Conservation (phyloP, 2,113 vertebrate genomes). For the cat (Felis catus) region DNA sequence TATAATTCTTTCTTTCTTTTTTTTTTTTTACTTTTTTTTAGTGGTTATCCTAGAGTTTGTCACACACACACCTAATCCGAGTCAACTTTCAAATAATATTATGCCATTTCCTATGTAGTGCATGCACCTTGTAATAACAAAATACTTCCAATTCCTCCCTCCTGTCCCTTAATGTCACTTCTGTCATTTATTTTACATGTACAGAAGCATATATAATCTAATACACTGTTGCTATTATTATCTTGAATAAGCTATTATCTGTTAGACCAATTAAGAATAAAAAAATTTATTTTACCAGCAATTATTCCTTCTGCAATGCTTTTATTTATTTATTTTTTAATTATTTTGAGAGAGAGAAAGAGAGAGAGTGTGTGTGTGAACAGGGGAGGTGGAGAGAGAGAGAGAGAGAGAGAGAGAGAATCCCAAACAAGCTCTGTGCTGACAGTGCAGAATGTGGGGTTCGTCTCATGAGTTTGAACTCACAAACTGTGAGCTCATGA, state of each 20-base stretch:
- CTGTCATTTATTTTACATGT: slow-evolving; percentile 3
- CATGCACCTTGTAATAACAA: neutral
- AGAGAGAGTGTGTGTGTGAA: too few relatives aligned
- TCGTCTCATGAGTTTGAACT: too few relatives aligned
- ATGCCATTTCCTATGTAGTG: neutral
- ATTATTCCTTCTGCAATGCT: neutral
- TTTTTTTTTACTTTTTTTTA: neutral
- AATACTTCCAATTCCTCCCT: neutral
- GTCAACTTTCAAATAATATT: neutral
- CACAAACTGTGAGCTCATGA: too few relatives aligned
- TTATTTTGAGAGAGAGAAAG: too few relatives aligned
- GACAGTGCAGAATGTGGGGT: too few relatives aligned
- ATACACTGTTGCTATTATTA: slow-evolving; percentile 2
- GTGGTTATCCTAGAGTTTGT: neutral
- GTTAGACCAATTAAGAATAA: slow-evolving; percentile 1
- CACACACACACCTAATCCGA: neutral
- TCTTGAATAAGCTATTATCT: neutral
- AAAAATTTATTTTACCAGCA: neutral
- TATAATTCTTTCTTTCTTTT: neutral
- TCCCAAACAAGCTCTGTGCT: too few relatives aligned
- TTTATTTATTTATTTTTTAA: neutral
- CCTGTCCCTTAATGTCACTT: neutral
- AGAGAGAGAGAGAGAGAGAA: too few relatives aligned
- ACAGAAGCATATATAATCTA: neutral
- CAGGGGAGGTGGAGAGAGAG: too few relatives aligned